Conservation (phyloP, 2,888 invertebrate species). For the Andricus quercusramuli region DNA sequence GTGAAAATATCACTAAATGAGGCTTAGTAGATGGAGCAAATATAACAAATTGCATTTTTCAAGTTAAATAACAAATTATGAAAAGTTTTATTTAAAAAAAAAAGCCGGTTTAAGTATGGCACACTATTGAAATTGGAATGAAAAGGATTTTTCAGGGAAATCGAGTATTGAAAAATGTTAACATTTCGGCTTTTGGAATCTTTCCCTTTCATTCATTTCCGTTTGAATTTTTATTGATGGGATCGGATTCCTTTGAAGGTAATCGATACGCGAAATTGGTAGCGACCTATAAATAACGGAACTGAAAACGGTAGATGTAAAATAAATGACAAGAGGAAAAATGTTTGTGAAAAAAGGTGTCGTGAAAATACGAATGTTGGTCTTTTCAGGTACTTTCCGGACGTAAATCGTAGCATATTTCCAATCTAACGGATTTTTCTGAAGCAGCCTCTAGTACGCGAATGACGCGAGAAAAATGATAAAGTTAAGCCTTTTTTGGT, state of each 20-base stretch:
- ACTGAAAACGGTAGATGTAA: not conserved
- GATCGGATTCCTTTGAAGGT: constrained; percentile 16
- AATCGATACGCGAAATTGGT: constrained; percentile 10
- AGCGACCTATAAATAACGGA: constrained; percentile 17
- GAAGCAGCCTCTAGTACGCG: too few relatives aligned
- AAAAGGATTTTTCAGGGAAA: not conserved
- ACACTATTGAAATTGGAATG: not conserved
- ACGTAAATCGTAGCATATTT: too few relatives aligned
- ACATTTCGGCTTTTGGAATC: not conserved
- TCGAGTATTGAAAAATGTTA: not conserved
- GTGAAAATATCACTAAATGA: too few relatives aligned
- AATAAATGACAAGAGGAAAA: not conserved
- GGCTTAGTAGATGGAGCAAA: too few relatives aligned
- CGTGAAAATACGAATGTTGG: not conserved
- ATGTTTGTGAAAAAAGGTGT: not conserved
- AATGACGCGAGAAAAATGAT: too few relatives aligned
- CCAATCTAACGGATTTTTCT: too few relatives aligned
- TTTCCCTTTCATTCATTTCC: not conserved
- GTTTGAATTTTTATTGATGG: not conserved
- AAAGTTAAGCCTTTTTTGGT: too few relatives aligned
- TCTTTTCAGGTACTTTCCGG: not conserved
- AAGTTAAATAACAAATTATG: too few relatives aligned
- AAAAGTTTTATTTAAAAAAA: too few relatives aligned
- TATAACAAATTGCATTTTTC: too few relatives aligned
- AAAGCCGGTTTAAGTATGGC: too few relatives aligned